These are phyloP conservation scores for Lepidocolaptes lacrymiger DNA, from an alignment of 2,797 vertebrate genomes.

Conservation along the genomic window DNA sequence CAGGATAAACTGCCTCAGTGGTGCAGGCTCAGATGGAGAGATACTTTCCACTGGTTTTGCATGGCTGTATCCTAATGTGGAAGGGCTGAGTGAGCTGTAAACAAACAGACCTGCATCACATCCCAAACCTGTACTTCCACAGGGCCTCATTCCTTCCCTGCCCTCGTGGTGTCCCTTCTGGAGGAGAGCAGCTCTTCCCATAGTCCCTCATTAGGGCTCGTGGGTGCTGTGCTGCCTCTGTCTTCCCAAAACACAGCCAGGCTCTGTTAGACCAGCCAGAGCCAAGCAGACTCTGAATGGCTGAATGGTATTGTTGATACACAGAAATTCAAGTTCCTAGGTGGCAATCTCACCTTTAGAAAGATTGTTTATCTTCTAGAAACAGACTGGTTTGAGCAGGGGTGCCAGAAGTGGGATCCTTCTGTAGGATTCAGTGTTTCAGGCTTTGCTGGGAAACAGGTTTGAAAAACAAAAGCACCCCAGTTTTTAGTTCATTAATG, in stretches of 20 bases:
- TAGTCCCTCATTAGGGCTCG: neutral
- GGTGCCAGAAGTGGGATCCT: neutral
- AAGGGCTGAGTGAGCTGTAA: conserved; percentile 45
- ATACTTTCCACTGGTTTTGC: conserved; percentile 29
- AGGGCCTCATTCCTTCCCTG: conserved; percentile 25
- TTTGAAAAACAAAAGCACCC: neutral
- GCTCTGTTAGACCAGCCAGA: neutral
- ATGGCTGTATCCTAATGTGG: conserved; percentile 15
- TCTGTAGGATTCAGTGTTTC: neutral
- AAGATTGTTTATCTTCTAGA: neutral
- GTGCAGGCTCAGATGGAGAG: conserved; percentile 22
- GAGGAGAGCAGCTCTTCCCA: neutral
- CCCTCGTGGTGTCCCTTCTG: conserved; percentile 9
- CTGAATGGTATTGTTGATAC: neutral
- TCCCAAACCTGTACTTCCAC: conserved; percentile 31
- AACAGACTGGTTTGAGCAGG: neutral
- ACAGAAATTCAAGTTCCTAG: neutral
- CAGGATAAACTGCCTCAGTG: neutral
- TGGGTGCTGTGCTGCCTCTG: neutral
- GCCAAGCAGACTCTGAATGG: neutral
- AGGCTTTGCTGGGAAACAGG: neutral
- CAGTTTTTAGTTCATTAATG: neutral
- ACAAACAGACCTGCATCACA: conserved; percentile 32
- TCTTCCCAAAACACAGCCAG: neutral
- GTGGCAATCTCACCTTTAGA: neutral